phyloP scores from a whole-genome alignment of 2,888 invertebrate genomes.

The Tribolium freemani region DNA sequence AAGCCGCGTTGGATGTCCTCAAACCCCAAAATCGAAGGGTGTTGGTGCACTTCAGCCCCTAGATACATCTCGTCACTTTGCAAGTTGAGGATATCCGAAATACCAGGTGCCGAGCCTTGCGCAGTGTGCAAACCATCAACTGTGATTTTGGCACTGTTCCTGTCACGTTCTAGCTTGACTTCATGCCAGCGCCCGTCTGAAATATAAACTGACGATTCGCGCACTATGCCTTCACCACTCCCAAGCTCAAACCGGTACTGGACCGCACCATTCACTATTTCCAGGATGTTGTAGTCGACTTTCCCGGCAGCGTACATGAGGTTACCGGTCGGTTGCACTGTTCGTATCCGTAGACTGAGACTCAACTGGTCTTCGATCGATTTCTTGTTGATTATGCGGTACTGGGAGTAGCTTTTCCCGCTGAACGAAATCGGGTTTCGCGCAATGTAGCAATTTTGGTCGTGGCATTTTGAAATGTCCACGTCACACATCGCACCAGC shows the following conservation, averaged over 20 bases:
- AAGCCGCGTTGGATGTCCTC: slow-evolving; percentile 86
- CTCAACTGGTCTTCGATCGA: slow-evolving; percentile 86
- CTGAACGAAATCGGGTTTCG: slow-evolving; percentile 84
- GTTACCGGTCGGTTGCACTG: slow-evolving; percentile 86
- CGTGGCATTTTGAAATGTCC: slow-evolving; percentile 77
- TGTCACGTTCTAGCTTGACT: slow-evolving; percentile 83
- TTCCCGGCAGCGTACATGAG: slow-evolving; percentile 89
- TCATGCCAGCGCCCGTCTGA: slow-evolving; percentile 91
- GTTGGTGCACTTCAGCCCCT: slow-evolving; percentile 85
- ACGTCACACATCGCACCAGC: slow-evolving; percentile 78
- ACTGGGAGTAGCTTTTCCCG: slow-evolving; percentile 86
- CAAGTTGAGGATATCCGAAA: slow-evolving; percentile 87
- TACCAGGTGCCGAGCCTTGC: slow-evolving; percentile 84
- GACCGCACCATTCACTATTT: slow-evolving; percentile 87
- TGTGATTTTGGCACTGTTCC: slow-evolving; percentile 82
- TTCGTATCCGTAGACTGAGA: slow-evolving; percentile 84
- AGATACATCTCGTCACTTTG: slow-evolving; percentile 87
- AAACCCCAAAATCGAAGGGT: slow-evolving; percentile 79
- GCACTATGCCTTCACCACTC: slow-evolving; percentile 88
- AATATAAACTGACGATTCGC: slow-evolving; percentile 82
- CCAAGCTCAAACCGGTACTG: slow-evolving; percentile 95
- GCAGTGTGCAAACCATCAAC: slow-evolving; percentile 83
- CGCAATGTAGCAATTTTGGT: slow-evolving; percentile 79
- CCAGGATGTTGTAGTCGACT: slow-evolving; percentile 90
- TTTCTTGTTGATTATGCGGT: slow-evolving; percentile 79